phyloP scores from a whole-genome alignment of 2,888 invertebrate genomes.

The Eugnorisma glareosa region DNA sequence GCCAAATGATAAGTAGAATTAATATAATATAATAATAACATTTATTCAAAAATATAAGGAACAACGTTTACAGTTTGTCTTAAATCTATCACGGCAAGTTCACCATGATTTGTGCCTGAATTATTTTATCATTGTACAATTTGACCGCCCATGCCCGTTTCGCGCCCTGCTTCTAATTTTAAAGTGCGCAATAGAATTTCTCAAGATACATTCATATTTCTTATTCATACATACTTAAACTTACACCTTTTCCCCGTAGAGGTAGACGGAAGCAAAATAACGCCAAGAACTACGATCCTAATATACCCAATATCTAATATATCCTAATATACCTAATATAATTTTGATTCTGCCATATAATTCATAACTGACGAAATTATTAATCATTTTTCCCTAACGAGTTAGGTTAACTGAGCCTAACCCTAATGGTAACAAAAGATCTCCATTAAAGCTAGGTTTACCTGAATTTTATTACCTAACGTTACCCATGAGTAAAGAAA shows the following conservation, averaged over 20 bases:
- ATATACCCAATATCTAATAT: too few relatives aligned
- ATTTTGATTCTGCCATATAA: not conserved
- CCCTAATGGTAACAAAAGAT: too few relatives aligned
- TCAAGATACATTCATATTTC: not conserved
- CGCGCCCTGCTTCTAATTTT: not conserved
- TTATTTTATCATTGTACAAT: slow-evolving; percentile 9
- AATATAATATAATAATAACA: too few relatives aligned
- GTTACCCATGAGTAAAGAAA: not conserved
- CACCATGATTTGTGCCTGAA: too few relatives aligned
- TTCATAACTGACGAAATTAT: not conserved
- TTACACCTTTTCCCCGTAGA: not conserved
- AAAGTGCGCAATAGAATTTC: slow-evolving; percentile 1
- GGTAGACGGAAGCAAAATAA: not conserved
- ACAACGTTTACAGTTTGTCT: too few relatives aligned
- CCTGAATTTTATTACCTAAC: not conserved
- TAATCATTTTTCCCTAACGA: too few relatives aligned
- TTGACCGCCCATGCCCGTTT: not conserved
- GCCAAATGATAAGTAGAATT: slow-evolving; percentile 1
- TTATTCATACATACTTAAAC: not conserved
- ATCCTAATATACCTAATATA: not conserved
- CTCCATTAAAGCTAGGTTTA: too few relatives aligned
- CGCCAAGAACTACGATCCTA: not conserved
- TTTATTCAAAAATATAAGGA: too few relatives aligned
- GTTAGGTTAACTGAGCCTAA: too few relatives aligned
- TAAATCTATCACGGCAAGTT: too few relatives aligned